Percentiles rank a stretch among this genome's conserved stretches.
These are phyloP conservation scores for Amphipyra tragopoginis DNA, from an alignment of 2,888 invertebrate species.

Conservation along the genomic window DNA sequence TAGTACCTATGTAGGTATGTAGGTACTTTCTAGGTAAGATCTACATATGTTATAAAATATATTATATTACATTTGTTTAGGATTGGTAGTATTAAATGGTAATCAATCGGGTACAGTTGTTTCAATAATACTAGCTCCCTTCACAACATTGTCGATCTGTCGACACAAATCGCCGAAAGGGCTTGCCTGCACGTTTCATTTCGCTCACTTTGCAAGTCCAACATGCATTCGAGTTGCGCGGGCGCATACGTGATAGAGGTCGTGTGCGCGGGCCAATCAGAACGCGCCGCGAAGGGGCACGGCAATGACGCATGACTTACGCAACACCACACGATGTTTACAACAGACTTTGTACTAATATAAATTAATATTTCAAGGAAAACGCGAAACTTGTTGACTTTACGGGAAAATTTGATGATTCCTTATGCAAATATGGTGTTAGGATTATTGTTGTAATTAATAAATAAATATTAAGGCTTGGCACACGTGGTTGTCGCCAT, in stretches of 20 bases:
- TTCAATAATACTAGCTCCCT: too few species aligned
- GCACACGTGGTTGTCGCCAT: too few species aligned
- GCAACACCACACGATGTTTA: slow-evolving; percentile 63
- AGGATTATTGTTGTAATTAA: not conserved
- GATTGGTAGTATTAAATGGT: too few species aligned
- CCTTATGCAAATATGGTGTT: not conserved
- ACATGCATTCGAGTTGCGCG: slow-evolving; percentile 33
- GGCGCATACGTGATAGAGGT: slow-evolving; percentile 60
- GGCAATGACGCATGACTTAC: slow-evolving; percentile 78
- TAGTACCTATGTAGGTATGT: too few species aligned
- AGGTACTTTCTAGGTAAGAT: too few species aligned
- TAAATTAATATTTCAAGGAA: slow-evolving; percentile 11
- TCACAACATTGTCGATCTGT: slow-evolving; percentile 6
- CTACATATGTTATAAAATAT: too few species aligned
- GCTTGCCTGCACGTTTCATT: slow-evolving; percentile 42
- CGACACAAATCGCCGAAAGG: slow-evolving; percentile 6
- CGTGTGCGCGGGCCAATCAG: slow-evolving; percentile 73
- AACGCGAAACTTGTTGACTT: slow-evolving; percentile 5
- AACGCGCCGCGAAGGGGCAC: slow-evolving; percentile 69
- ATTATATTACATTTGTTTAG: too few species aligned
- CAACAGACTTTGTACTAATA: slow-evolving; percentile 23
- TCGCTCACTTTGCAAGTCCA: slow-evolving; percentile 25
- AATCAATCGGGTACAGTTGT: too few species aligned
- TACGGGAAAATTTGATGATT: slow-evolving; percentile 11
- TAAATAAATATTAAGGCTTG: too few species aligned